Evolutionary conservation across 2,888 invertebrate genomes (phyloP).

Genomic region (Aporophyla nigra): DNA sequence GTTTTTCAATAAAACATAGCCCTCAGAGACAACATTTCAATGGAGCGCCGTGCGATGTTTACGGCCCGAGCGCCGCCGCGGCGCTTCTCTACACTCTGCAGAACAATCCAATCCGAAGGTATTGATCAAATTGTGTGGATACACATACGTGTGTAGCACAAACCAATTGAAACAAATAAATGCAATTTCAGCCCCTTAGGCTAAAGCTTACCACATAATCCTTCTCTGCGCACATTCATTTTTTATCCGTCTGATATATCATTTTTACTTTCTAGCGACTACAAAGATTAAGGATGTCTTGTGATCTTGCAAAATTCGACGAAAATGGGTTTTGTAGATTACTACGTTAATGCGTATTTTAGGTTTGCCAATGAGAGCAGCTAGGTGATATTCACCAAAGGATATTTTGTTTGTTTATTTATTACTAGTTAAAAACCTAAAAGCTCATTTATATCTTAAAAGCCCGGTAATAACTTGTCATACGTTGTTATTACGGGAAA

Average conservation of each 20-base stretch:
- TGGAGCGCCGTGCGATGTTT: constrained; percentile 85
- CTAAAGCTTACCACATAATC: constrained; percentile 44
- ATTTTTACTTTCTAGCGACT: constrained; percentile 32
- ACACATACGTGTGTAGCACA: constrained; percentile 55
- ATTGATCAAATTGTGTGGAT: constrained; percentile 83
- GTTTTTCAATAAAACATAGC: constrained; percentile 89
- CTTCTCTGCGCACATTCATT: constrained; percentile 20
- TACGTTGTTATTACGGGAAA: neutral
- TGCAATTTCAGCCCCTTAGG: constrained; percentile 46
- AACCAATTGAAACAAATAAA: constrained; percentile 64
- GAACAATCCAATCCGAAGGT: constrained; percentile 83
- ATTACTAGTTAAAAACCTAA: neutral
- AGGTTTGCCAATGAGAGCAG: constrained; percentile 1
- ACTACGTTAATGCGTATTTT: neutral
- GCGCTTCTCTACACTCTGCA: constrained; percentile 75
- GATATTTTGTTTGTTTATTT: neutral
- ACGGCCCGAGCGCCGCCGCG: constrained; percentile 77
- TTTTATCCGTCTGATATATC: constrained; percentile 19
- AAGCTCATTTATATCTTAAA: constrained; percentile 4
- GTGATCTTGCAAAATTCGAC: constrained; percentile 38
- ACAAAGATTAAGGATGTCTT: constrained; percentile 34
- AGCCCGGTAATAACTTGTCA: neutral
- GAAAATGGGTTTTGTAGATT: constrained; percentile 2
- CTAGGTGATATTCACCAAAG: neutral
- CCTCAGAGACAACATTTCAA: constrained; percentile 89